Evolutionary conservation across 1,140 invertebrate species (phyloP).

Genomic region (Nephotettix cincticeps): DNA sequence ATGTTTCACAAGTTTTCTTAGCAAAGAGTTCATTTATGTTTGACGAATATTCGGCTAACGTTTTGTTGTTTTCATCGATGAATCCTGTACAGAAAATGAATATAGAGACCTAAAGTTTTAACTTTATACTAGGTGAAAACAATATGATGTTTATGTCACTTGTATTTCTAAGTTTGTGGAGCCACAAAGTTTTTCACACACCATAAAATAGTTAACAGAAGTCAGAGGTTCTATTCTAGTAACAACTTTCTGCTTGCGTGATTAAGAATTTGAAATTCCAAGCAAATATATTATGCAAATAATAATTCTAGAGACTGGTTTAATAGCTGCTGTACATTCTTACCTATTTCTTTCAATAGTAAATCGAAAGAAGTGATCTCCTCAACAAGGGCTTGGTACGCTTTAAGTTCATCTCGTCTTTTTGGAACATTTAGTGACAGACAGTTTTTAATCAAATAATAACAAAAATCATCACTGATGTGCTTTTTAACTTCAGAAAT

Average conservation of each 20-base stretch:
- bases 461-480: conserved; percentile 61
- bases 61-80: conserved; percentile 51
- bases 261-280: too few species aligned
- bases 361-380: conserved; percentile 67
- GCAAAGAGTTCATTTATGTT: conserved; percentile 79
- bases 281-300: too few species aligned
- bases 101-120: too few species aligned
- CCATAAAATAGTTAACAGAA: too few species aligned
- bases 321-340: too few species aligned
- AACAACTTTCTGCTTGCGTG: too few species aligned
- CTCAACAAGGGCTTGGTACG: conserved; percentile 61
- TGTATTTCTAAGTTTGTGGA: too few species aligned
- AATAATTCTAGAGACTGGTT: too few species aligned
- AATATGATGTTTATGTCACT: too few species aligned
- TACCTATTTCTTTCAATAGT: conserved; percentile 57
- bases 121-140: too few species aligned
- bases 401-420: conserved; percentile 65
- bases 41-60: conserved; percentile 65
- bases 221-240: too few species aligned
- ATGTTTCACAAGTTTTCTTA: conserved; percentile 72
- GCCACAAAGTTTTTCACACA: too few species aligned
- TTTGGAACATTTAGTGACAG: conserved; percentile 73
- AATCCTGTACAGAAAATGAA: conserved; percentile 48
- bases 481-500: conserved; percentile 61
- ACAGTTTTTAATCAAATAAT: conserved; percentile 67